Conservation (phyloP, 37 sponge, comb jelly and placozoan species). For the Oopsacas minuta region DNA sequence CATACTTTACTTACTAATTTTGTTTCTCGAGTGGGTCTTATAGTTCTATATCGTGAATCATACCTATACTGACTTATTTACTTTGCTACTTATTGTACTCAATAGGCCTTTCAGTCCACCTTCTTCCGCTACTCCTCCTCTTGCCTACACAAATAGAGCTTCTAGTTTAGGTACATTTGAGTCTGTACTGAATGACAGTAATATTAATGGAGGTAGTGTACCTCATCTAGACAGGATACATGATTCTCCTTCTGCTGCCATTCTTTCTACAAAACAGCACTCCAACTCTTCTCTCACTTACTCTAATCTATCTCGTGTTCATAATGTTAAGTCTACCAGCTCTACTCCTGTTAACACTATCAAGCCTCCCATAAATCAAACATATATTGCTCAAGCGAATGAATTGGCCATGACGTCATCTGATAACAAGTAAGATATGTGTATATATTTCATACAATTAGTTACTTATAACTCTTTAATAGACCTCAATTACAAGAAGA, state of each 20-base stretch:
- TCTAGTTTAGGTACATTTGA: not conserved
- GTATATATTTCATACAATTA: not conserved
- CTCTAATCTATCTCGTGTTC: not conserved
- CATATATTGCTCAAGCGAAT: not conserved
- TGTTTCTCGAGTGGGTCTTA: no score
- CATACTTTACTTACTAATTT: no score
- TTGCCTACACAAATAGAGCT: not conserved
- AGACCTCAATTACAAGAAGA: not conserved
- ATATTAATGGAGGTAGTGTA: not conserved
- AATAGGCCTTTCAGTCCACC: not conserved
- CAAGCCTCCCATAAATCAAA: no score
- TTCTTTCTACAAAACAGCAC: not conserved
- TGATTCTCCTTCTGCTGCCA: not conserved
- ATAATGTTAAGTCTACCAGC: not conserved
- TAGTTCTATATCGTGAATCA: no score
- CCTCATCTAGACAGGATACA: not conserved
- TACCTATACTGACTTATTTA: no score
- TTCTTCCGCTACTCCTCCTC: conserved; percentile 7
- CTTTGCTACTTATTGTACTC: not conserved
- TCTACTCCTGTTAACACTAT: not conserved
- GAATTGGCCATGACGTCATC: not conserved
- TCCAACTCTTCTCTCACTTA: not conserved
- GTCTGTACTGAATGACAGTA: not conserved
- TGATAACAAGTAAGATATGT: not conserved
- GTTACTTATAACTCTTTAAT: not conserved